These are phyloP conservation scores for Diplodus sargus DNA, from an alignment of 2,797 vertebrate species.

Conservation along the genomic window DNA sequence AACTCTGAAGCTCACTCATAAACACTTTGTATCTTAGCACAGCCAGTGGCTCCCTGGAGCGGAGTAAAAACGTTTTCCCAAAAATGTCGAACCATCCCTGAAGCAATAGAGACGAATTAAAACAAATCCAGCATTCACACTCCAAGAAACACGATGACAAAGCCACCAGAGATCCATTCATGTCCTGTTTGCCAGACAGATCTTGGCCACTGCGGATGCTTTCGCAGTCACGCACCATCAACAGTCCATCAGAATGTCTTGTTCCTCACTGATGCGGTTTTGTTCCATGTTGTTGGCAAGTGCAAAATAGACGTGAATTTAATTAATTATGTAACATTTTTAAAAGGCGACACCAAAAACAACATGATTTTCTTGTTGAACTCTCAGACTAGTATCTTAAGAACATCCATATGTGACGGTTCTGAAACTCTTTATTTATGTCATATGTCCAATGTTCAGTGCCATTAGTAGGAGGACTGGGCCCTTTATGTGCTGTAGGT, in stretches of 20 bases:
- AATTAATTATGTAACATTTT: neutral
- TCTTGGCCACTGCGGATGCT: neutral
- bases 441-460: neutral
- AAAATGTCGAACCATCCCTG: neutral
- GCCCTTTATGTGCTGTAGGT: neutral
- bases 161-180: neutral
- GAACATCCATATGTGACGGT: neutral
- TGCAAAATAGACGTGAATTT: neutral
- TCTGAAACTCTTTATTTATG: neutral
- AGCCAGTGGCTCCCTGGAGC: neutral
- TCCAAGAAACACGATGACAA: neutral
- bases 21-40: neutral
- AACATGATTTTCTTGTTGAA: neutral
- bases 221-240: neutral
- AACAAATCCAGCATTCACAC: neutral
- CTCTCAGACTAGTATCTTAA: neutral
- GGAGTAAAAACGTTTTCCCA: neutral
- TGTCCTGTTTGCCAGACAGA: constrained; percentile 11
- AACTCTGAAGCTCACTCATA: neutral
- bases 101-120: neutral
- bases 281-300: neutral
- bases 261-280: neutral
- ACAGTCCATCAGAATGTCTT: neutral
- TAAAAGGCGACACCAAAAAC: neutral
- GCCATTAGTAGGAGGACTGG: neutral